Conservation (phyloP, 1,140 invertebrate genomes). For the Drosophila nebulosa region DNA sequence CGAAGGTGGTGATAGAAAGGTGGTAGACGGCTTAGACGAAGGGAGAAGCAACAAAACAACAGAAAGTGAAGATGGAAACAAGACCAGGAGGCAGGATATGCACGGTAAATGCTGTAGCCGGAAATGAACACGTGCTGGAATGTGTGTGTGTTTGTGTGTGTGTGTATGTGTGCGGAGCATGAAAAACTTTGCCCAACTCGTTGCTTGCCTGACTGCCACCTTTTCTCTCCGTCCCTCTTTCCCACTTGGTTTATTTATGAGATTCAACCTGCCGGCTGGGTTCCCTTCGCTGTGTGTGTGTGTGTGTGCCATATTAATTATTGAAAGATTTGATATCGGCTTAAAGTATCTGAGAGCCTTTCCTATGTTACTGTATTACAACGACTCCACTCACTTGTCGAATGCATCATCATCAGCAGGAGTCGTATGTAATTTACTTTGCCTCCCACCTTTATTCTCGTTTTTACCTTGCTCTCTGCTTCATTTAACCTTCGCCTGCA, state of each 20-base stretch:
- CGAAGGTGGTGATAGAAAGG: too few relatives aligned
- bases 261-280: conserved; percentile 20
- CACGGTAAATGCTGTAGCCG: conserved; percentile 72
- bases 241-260: conserved; percentile 61
- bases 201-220: too few relatives aligned
- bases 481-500: conserved; percentile 14
- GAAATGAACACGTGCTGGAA: conserved; percentile 71
- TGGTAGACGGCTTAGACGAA: not conserved
- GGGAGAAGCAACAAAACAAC: not conserved
- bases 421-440: conserved; percentile 7
- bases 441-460: conserved; percentile 4
- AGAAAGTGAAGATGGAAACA: conserved; percentile 26
- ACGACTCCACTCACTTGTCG: conserved; percentile 67
- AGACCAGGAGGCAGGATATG: conserved; percentile 66
- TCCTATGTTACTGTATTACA: conserved; percentile 36
- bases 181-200: conserved; percentile 55
- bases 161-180: conserved; percentile 29
- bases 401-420: conserved; percentile 62
- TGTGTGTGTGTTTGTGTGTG: conserved; percentile 27
- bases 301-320: conserved; percentile 66
- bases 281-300: conserved; percentile 13
- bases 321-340: conserved; percentile 75
- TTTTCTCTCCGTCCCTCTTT: not conserved
- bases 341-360: conserved; percentile 53
- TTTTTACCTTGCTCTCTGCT: conserved; percentile 50